Conservation (phyloP, 2,888 invertebrate species). For the Encarsia formosa region DNA sequence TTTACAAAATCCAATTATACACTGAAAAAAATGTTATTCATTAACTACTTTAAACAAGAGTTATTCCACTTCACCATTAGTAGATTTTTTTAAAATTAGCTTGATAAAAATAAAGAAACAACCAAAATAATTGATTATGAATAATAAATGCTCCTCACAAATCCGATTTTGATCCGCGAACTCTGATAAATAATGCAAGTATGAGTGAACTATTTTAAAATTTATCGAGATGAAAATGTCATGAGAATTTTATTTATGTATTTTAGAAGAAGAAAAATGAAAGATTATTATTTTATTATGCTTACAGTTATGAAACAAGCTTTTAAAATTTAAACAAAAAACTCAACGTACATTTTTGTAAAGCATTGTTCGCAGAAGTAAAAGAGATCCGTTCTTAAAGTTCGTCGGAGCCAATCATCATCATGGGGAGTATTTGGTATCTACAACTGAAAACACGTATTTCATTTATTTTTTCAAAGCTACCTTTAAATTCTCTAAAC, state of each 20-base stretch:
- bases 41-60: too few relatives aligned
- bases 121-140: slow-evolving; percentile 9
- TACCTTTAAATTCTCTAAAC: background rate
- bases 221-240: background rate
- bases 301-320: too few relatives aligned
- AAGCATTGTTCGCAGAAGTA: slow-evolving; percentile 16
- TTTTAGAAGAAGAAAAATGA: too few relatives aligned
- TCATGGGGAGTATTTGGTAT: slow-evolving; percentile 28
- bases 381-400: slow-evolving; percentile 24
- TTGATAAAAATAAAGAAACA: slow-evolving; percentile 6
- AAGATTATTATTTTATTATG: background rate
- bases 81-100: too few relatives aligned
- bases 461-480: slow-evolving; percentile 9
- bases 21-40: too few relatives aligned
- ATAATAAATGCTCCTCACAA: slow-evolving; percentile 17
- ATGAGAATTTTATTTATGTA: too few relatives aligned
- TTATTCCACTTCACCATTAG: too few relatives aligned
- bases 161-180: slow-evolving; percentile 19
- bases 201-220: background rate
- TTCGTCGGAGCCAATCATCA: slow-evolving; percentile 27
- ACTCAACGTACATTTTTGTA: slow-evolving; percentile 25
- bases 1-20: too few relatives aligned
- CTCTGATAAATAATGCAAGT: background rate
- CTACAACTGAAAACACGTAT: slow-evolving; percentile 27
- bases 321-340: too few relatives aligned